Conservation (phyloP, 2,797 vertebrate genomes). For the Sitta carolinensis region DNA sequence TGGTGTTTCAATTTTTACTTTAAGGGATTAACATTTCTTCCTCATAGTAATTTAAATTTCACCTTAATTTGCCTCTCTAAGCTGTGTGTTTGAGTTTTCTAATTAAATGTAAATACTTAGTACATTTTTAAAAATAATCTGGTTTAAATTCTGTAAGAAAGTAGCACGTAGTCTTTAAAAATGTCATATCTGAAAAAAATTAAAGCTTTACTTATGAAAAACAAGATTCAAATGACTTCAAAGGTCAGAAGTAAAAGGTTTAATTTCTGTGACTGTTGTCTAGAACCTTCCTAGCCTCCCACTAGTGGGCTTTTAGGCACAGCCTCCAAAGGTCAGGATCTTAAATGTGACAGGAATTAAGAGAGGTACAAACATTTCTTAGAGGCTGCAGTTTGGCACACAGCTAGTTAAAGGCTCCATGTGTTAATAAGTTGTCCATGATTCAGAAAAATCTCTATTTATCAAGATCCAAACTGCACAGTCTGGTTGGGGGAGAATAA, state of each 20-base stretch:
- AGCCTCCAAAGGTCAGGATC: background rate
- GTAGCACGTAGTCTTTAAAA: background rate
- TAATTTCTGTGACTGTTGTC: background rate
- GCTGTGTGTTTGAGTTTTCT: background rate
- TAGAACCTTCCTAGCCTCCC: background rate
- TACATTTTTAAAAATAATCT: background rate
- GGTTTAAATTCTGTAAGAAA: background rate
- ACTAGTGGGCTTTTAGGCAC: background rate
- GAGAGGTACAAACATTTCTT: background rate
- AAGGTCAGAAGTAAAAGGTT: background rate
- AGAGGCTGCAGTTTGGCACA: background rate
- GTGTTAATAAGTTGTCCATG: slow-evolving; percentile 35
- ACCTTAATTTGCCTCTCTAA: background rate
- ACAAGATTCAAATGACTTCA: background rate
- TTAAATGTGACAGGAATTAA: background rate
- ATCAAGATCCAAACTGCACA: slow-evolving; percentile 51
- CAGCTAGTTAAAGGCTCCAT: slow-evolving; percentile 12
- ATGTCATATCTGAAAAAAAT: background rate
- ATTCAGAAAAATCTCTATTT: slow-evolving; percentile 56
- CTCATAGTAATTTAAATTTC: slow-evolving; percentile 2
- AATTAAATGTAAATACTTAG: slow-evolving; percentile 31
- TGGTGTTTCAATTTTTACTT: background rate
- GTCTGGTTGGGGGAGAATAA: slow-evolving; percentile 34
- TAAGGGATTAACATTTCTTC: background rate
- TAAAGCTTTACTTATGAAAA: background rate